phyloP scores from a whole-genome alignment of 2,113 vertebrate species.

The Anolis carolinensis region DNA sequence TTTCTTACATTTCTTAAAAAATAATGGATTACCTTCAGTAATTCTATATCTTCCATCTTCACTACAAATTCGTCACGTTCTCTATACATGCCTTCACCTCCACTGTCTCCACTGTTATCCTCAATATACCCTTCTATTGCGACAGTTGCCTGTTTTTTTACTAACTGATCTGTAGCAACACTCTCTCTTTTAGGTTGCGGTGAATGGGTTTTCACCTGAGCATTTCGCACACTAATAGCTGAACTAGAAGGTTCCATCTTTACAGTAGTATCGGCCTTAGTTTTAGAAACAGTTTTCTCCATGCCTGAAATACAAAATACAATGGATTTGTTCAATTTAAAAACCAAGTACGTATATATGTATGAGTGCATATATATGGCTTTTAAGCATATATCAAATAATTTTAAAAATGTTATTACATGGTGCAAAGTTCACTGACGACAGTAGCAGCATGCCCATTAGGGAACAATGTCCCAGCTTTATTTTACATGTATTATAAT shows the following conservation, averaged over 20 bases:
- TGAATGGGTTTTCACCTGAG: slow-evolving; percentile 70
- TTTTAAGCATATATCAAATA: background rate
- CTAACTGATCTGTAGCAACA: slow-evolving; percentile 77
- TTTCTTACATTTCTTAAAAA: background rate
- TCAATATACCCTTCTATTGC: slow-evolving; percentile 94
- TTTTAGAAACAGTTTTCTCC: slow-evolving; percentile 55
- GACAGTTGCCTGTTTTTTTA: slow-evolving; percentile 80
- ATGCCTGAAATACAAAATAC: slow-evolving; percentile 69
- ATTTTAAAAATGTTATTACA: background rate
- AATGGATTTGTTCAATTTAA: background rate
- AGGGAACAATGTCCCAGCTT: background rate
- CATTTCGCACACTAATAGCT: slow-evolving; percentile 60
- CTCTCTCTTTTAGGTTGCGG: slow-evolving; percentile 72
- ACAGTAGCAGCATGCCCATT: background rate
- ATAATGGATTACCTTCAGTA: slow-evolving; percentile 84
- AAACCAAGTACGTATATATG: slow-evolving; percentile 25
- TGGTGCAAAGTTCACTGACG: background rate
- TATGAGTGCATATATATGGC: background rate
- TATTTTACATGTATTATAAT: background rate
- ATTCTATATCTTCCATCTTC: slow-evolving; percentile 95
- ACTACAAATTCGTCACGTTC: slow-evolving; percentile 98
- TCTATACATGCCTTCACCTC: slow-evolving; percentile 96
- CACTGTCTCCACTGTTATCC: slow-evolving; percentile 92
- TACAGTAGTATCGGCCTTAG: slow-evolving; percentile 45
- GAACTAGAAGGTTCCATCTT: slow-evolving; percentile 77